Evolutionary conservation across 2,113 vertebrate species (phyloP).

Genomic region (Apistogramma diplotaenia): DNA sequence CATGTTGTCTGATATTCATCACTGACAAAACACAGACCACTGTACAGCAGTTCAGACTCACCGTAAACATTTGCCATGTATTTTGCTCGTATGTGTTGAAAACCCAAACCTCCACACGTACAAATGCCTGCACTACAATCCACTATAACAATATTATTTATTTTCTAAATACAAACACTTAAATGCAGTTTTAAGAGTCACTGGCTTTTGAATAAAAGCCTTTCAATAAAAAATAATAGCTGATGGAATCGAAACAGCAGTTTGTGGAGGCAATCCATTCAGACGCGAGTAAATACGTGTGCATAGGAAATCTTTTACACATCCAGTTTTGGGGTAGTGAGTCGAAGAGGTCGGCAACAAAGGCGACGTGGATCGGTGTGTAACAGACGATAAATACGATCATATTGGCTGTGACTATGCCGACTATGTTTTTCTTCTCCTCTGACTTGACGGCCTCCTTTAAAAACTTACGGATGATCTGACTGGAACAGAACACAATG

Average conservation of each 20-base stretch:
- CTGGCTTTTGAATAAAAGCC: slow-evolving; percentile 16
- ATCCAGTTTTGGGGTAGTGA: rapidly evolving
- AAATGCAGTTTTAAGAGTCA: background rate
- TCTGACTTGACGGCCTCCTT: background rate
- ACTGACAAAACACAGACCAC: too few relatives aligned
- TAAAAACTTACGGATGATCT: slow-evolving; percentile 47
- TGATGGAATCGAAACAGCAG: slow-evolving; percentile 73
- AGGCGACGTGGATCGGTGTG: slow-evolving; percentile 60
- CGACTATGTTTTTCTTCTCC: slow-evolving; percentile 34
- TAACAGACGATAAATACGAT: slow-evolving; percentile 74
- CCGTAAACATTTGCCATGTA: background rate
- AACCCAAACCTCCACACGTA: too few relatives aligned
- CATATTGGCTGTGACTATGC: slow-evolving; percentile 67
- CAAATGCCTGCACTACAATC: background rate
- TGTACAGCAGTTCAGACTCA: background rate
- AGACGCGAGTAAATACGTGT: background rate
- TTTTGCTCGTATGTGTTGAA: background rate
- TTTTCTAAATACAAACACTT: background rate
- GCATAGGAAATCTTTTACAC: rapidly evolving
- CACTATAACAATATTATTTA: background rate
- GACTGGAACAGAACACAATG: slow-evolving; percentile 57
- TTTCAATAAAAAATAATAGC: slow-evolving; percentile 72
- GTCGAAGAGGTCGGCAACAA: slow-evolving; percentile 34
- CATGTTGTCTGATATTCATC: background rate
- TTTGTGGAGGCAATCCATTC: slow-evolving; percentile 74